A percentile compares a stretch with the other conserved stretches of the same genome.
Evolutionary conservation across 2,797 vertebrate genomes (phyloP).

Genomic region (Cyprinodon diabolis): DNA sequence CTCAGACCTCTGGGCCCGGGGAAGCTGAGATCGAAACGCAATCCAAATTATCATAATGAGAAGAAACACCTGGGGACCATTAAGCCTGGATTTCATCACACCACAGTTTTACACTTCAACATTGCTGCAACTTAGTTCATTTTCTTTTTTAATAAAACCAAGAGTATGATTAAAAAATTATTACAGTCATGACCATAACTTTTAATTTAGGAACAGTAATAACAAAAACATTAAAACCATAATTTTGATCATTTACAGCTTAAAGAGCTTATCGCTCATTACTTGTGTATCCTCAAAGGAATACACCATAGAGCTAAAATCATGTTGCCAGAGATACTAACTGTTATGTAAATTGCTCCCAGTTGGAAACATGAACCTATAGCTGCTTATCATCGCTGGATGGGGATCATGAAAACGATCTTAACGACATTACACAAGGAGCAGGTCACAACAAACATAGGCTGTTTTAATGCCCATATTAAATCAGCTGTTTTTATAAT

Average conservation of each 20-base stretch:
- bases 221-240: constrained; percentile 11
- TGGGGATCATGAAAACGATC: constrained; percentile 11
- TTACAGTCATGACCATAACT: constrained; percentile 9
- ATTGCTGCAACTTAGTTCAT: constrained; percentile 28
- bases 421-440: constrained; percentile 18
- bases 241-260: constrained; percentile 1
- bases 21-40: constrained; percentile 50
- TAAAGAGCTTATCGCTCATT: constrained; percentile 45
- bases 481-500: background rate
- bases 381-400: constrained; percentile 12
- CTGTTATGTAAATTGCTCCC: constrained; percentile 41
- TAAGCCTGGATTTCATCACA: constrained; percentile 43
- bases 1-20: constrained; percentile 53
- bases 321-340: constrained; percentile 34
- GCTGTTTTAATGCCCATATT: too few relatives aligned
- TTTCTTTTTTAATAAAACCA: constrained; percentile 34
- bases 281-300: constrained; percentile 39
- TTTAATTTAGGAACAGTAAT: constrained; percentile 14
- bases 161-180: constrained; percentile 18
- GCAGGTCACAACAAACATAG: background rate
- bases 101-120: constrained; percentile 16
- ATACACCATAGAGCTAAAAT: constrained; percentile 14
- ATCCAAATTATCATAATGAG: constrained; percentile 68
- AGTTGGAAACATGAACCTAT: constrained; percentile 23
- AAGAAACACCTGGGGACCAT: constrained; percentile 55